phyloP scores from a whole-genome alignment of 2,888 invertebrate species.

The Dendrolimus pini region DNA sequence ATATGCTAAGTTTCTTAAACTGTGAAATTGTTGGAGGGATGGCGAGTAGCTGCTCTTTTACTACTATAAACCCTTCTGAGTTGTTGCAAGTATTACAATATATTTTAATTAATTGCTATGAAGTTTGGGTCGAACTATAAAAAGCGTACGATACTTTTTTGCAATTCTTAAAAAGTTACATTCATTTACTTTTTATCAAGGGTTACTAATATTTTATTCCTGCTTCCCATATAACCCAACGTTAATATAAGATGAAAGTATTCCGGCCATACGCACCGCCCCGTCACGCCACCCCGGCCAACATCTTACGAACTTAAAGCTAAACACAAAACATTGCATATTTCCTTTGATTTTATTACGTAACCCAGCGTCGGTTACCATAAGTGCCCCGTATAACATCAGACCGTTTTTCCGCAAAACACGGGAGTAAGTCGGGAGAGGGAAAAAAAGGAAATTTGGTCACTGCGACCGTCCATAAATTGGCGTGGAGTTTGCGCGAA shows the following conservation, averaged over 20 bases:
- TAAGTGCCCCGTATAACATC: slow-evolving; percentile 32
- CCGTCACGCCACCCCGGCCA: neutral
- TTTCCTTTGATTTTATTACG: slow-evolving; percentile 33
- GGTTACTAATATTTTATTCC: too few species aligned
- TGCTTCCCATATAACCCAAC: neutral
- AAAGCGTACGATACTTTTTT: too few species aligned
- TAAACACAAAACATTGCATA: slow-evolving; percentile 19
- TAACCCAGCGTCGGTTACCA: slow-evolving; percentile 20
- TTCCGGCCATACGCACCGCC: neutral
- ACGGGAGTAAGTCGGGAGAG: slow-evolving; percentile 26
- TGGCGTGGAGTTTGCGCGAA: slow-evolving; percentile 45
- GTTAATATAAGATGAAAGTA: neutral
- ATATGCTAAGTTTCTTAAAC: too few species aligned
- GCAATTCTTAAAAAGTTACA: too few species aligned
- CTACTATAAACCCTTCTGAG: too few species aligned
- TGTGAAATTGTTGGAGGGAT: too few species aligned
- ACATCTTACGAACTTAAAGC: neutral
- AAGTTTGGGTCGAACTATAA: too few species aligned
- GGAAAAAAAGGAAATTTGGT: slow-evolving; percentile 54
- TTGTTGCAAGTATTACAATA: too few species aligned
- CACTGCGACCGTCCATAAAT: slow-evolving; percentile 61
- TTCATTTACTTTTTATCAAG: too few species aligned
- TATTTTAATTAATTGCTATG: too few species aligned
- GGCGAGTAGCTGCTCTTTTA: too few species aligned
- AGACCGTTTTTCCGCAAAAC: slow-evolving; percentile 39